Conservation (phyloP, 2,113 vertebrate genomes). For the Zosterops hypoxanthus region DNA sequence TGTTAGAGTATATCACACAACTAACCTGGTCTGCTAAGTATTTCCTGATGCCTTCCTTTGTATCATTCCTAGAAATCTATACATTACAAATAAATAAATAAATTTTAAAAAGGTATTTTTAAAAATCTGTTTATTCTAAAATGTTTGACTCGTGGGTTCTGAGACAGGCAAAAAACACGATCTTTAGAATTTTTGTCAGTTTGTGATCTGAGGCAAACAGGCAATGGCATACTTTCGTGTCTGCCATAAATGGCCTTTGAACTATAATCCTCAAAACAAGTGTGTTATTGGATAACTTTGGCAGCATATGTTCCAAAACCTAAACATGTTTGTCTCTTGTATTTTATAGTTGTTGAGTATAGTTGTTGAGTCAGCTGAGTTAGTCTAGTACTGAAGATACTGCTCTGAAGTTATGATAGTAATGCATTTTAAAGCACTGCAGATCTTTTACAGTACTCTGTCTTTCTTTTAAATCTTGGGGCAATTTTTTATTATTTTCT, state of each 20-base stretch:
- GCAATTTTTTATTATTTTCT: neutral
- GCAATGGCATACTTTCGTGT: neutral
- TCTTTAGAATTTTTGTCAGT: neutral
- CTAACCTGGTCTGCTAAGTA: neutral
- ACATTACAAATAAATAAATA: neutral
- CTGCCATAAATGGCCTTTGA: slow-evolving; percentile 59
- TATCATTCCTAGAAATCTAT: neutral
- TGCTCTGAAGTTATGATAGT: neutral
- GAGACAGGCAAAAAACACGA: neutral
- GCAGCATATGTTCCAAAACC: slow-evolving; percentile 17
- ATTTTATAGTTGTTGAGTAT: slow-evolving; percentile 11
- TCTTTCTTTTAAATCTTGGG: neutral
- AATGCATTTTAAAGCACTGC: neutral
- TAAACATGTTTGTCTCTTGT: slow-evolving; percentile 28
- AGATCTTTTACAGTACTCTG: neutral
- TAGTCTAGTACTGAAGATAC: neutral
- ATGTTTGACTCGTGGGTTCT: neutral
- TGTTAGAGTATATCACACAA: neutral
- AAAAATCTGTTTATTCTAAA: neutral
- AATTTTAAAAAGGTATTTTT: neutral
- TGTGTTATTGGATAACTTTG: slow-evolving; percentile 40
- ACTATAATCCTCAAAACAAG: slow-evolving; percentile 53
- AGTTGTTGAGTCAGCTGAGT: neutral
- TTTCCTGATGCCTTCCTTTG: neutral
- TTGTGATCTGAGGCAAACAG: slow-evolving; percentile 22